Percentiles rank a stretch among this genome's conserved stretches.
Conservation (phyloP, 1,140 invertebrate genomes). For the Goniozus legneri region DNA sequence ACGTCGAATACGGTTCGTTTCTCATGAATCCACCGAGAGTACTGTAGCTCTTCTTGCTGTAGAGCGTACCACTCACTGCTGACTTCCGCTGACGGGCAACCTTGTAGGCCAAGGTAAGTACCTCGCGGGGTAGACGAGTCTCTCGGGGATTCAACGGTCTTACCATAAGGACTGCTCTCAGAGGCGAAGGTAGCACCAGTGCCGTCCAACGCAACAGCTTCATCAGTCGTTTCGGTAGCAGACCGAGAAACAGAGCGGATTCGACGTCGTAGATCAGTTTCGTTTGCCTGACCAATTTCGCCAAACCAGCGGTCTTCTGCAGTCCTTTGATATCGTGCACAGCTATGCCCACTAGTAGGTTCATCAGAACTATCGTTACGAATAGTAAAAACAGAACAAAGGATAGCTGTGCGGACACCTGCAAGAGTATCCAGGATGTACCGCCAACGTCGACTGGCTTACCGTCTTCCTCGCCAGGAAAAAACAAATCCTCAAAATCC, state of each 20-base stretch:
- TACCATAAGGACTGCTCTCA: slow-evolving; percentile 73
- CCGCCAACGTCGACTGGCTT: slow-evolving; percentile 49
- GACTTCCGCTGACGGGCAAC: slow-evolving; percentile 60
- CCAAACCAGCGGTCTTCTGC: slow-evolving; percentile 72
- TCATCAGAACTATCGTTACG: slow-evolving; percentile 79
- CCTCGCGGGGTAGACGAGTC: slow-evolving; percentile 70
- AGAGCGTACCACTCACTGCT: neutral
- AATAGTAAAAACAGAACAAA: slow-evolving; percentile 73
- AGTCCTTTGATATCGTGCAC: slow-evolving; percentile 77
- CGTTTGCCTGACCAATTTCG: slow-evolving; percentile 73
- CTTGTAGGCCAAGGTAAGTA: slow-evolving; percentile 71
- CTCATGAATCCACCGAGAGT: slow-evolving; percentile 21
- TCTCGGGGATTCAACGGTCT: slow-evolving; percentile 77
- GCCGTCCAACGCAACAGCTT: slow-evolving; percentile 72
- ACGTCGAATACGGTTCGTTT: slow-evolving; percentile 18
- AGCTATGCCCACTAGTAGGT: slow-evolving; percentile 74
- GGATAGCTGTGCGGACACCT: slow-evolving; percentile 69
- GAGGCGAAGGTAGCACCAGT: slow-evolving; percentile 70
- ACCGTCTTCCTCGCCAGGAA: slow-evolving; percentile 57
- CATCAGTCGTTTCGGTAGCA: slow-evolving; percentile 67
- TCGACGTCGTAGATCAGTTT: slow-evolving; percentile 75
- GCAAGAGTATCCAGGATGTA: slow-evolving; percentile 56
- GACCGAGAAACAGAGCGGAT: slow-evolving; percentile 65
- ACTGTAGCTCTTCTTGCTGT: slow-evolving; percentile 24
- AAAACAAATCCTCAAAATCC: slow-evolving; percentile 66